Evolutionary conservation across 1,140 invertebrate species (phyloP).

Genomic region (Radopholus similis): DNA sequence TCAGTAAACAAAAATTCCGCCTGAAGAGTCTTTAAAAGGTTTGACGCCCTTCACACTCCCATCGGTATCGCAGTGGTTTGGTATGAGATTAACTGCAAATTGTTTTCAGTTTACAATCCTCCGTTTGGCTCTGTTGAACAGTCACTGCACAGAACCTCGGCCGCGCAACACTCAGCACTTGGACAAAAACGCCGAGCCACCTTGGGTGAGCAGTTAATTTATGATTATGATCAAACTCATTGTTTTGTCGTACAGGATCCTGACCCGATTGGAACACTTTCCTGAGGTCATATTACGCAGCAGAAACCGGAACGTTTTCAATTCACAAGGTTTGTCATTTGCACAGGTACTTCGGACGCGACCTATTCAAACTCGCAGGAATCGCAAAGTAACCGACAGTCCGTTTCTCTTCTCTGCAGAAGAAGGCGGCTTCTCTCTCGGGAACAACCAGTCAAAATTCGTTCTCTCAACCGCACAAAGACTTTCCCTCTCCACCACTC

Average conservation of each 20-base stretch:
- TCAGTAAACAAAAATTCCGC: constrained; percentile 48
- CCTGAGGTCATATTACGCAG: neutral
- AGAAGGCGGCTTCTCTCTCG: neutral
- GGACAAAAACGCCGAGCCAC: constrained; percentile 56
- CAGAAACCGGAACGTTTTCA: no score
- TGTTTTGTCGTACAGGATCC: constrained; percentile 12
- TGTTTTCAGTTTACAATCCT: constrained; percentile 13
- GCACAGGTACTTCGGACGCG: no score
- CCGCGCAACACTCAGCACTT: constrained; percentile 48
- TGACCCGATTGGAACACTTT: constrained; percentile 2
- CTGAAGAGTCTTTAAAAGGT: constrained; percentile 53
- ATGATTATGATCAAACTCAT: no score
- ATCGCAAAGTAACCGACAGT: neutral
- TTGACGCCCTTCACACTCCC: constrained; percentile 7
- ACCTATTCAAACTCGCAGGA: neutral
- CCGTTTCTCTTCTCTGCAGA: neutral
- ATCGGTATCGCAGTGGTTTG: neutral
- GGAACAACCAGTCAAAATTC: constrained; percentile 23
- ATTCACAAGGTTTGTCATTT: neutral
- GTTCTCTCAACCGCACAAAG: constrained; percentile 6
- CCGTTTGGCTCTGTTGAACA: constrained; percentile 27
- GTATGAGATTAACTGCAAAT: neutral
- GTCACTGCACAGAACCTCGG: constrained; percentile 13
- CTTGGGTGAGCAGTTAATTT: constrained; percentile 5
- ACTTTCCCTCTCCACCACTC: neutral